These are phyloP conservation scores for Pyrgus malvae DNA, from an alignment of 2,888 invertebrate genomes.

Conservation along the genomic window DNA sequence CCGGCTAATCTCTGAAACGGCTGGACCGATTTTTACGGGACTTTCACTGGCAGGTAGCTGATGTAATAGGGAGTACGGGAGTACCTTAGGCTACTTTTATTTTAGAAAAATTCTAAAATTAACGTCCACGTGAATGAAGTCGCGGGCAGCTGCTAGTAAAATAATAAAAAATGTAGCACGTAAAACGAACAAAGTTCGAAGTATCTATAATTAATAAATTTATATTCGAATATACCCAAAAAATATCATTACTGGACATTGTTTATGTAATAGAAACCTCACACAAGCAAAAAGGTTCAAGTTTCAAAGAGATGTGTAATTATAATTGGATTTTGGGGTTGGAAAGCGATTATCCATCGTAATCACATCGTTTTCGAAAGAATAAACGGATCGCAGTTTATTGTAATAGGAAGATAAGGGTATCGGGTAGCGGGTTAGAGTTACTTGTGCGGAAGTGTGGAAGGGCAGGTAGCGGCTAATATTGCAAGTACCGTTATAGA, in stretches of 20 bases:
- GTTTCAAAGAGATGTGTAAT: constrained; percentile 36
- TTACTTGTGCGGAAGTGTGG: constrained; percentile 18
- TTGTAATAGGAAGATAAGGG: neutral
- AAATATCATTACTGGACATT: neutral
- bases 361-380: constrained; percentile 7
- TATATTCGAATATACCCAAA: too few species aligned
- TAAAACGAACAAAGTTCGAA: too few species aligned
- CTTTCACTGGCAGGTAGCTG: too few species aligned
- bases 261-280: constrained; percentile 6
- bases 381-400: constrained; percentile 1
- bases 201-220: too few species aligned
- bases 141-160: too few species aligned
- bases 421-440: constrained; percentile 3
- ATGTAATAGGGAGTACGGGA: too few species aligned
- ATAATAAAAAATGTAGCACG: too few species aligned
- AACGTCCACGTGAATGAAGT: too few species aligned
- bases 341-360: constrained; percentile 12
- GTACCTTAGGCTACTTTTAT: too few species aligned
- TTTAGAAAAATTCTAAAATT: too few species aligned
- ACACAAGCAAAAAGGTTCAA: constrained; percentile 30
- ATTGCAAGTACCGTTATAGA: neutral
- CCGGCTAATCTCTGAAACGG: too few species aligned
- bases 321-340: constrained; percentile 38
- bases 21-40: too few species aligned
- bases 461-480: neutral